Percentiles rank a stretch among this genome's conserved stretches.
Evolutionary conservation across 2,113 vertebrate genomes (phyloP).

Genomic region (Syrmaticus mikado): DNA sequence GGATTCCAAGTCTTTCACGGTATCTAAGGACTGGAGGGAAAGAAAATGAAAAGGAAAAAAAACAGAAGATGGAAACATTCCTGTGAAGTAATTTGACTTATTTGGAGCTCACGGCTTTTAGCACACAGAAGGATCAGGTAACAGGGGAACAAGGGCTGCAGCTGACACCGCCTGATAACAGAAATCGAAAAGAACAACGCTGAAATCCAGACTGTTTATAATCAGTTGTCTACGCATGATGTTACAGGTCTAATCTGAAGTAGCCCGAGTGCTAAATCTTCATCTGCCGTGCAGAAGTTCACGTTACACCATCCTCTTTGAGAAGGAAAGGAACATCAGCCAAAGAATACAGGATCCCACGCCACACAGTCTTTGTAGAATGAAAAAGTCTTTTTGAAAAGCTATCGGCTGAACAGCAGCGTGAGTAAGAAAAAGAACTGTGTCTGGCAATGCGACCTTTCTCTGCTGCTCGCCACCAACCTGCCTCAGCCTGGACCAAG

Average conservation of each 20-base stretch:
- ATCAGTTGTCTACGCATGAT: not conserved
- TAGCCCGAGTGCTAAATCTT: not conserved
- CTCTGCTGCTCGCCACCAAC: not conserved
- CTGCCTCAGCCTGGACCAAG: not conserved
- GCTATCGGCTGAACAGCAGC: not conserved
- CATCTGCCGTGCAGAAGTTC: not conserved
- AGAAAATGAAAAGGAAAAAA: not conserved
- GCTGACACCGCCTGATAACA: not conserved
- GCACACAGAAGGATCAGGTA: not conserved
- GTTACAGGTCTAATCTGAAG: not conserved
- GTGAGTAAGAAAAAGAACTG: not conserved
- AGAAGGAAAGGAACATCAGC: not conserved
- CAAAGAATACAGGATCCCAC: not conserved
- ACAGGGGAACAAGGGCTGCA: not conserved
- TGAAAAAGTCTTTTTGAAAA: not conserved
- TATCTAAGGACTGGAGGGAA: not conserved
- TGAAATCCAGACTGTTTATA: not conserved
- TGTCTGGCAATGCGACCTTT: not conserved
- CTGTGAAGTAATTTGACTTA: not conserved
- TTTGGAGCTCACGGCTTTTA: not conserved
- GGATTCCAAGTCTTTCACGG: not conserved
- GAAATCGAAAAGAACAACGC: not conserved
- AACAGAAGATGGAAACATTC: not conserved
- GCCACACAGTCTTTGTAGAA: not conserved
- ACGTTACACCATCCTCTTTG: not conserved